phyloP scores from a whole-genome alignment of 2,113 vertebrate genomes.

The Bungarus multicinctus region DNA sequence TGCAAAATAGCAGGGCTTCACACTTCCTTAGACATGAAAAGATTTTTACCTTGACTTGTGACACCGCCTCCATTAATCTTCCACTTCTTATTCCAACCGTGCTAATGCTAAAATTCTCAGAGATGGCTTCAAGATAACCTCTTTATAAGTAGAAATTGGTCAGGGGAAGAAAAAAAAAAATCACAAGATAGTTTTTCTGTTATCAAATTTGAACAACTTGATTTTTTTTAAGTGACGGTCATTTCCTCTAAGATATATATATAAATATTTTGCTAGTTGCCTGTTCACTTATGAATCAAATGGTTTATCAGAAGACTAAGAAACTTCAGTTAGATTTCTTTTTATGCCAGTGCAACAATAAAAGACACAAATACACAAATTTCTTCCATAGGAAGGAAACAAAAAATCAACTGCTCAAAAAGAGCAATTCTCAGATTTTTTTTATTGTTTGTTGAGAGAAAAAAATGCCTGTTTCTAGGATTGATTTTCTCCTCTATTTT shows the following conservation, averaged over 20 bases:
- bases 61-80: conserved; percentile 40
- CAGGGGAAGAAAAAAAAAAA: neutral
- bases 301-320: neutral
- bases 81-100: conserved; percentile 30
- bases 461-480: neutral
- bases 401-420: neutral
- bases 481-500: neutral
- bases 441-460: neutral
- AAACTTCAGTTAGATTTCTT: neutral
- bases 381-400: neutral
- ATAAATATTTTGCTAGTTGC: no score
- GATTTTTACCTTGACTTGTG: conserved; percentile 40
- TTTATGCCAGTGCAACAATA: neutral
- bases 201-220: neutral
- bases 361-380: neutral
- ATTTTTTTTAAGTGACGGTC: neutral
- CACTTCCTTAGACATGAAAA: conserved; percentile 82
- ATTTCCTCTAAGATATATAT: neutral
- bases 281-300: neutral
- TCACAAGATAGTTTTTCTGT: neutral
- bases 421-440: neutral
- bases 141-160: neutral
- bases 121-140: neutral
- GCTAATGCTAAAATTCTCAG: conserved; percentile 14
- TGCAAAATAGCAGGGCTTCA: conserved; percentile 57